These are phyloP conservation scores for Poecilobothrus nobilitatus DNA, from an alignment of 2,888 invertebrate species.

Conservation along the genomic window DNA sequence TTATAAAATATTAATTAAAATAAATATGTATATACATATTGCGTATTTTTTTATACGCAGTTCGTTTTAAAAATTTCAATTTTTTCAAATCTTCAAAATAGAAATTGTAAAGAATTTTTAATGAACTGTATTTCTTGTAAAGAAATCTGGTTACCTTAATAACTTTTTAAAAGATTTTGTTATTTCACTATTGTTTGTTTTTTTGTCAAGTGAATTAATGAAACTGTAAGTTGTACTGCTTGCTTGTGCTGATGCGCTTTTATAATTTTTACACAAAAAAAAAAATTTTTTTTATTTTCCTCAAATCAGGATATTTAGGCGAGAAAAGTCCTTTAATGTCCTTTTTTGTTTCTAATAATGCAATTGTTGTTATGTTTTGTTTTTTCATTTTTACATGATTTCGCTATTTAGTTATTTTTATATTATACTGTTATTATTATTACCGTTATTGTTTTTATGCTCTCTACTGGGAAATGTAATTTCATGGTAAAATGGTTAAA, in stretches of 20 bases:
- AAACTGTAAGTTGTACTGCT: too few relatives aligned
- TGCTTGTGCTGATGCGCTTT: not conserved
- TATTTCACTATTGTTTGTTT: not conserved
- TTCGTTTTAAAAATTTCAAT: too few relatives aligned
- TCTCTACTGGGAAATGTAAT: slow-evolving; percentile 6
- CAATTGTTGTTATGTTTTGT: not conserved
- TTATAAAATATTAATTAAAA: too few relatives aligned
- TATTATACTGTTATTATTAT: too few relatives aligned
- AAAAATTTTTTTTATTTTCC: not conserved
- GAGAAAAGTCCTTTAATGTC: slow-evolving; percentile 2
- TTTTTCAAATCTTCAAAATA: too few relatives aligned
- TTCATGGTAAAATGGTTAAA: slow-evolving; percentile 6
- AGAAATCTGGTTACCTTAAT: too few relatives aligned
- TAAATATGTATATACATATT: too few relatives aligned
- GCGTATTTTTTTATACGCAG: too few relatives aligned
- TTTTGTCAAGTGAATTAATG: not conserved
- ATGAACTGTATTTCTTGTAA: too few relatives aligned
- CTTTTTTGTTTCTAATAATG: not conserved
- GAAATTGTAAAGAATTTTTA: too few relatives aligned
- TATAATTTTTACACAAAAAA: not conserved
- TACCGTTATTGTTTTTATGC: not conserved
- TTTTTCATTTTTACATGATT: not conserved
- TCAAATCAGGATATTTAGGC: not conserved
- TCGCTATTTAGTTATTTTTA: too few relatives aligned
- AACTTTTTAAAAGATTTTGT: not conserved